phyloP scores from a whole-genome alignment of 2,113 vertebrate species.

The Cephalophus harveyi region DNA sequence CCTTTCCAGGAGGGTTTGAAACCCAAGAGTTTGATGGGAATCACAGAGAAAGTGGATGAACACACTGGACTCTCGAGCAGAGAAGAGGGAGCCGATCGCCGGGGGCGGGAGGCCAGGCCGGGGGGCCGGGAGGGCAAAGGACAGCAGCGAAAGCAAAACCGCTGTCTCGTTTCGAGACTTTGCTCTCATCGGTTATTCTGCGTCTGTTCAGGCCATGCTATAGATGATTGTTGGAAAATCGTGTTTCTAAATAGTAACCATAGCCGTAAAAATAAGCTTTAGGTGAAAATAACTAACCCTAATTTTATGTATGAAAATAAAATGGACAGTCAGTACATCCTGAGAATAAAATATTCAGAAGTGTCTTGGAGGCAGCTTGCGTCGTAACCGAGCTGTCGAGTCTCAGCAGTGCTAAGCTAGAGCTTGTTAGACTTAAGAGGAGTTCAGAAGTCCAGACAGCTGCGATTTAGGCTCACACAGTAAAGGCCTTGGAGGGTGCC shows the following conservation, averaged over 20 bases:
- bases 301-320: not conserved
- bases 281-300: not conserved
- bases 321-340: not conserved
- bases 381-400: not conserved
- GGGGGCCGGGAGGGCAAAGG: accelerated
- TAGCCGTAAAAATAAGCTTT: not conserved
- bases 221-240: not conserved
- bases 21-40: not conserved
- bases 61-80: not conserved
- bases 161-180: not conserved
- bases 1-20: not conserved
- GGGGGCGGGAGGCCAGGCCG: not conserved
- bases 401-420: not conserved
- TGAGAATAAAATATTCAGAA: constrained; percentile 14
- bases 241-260: not conserved
- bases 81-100: not conserved
- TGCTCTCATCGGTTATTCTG: not conserved
- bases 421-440: not conserved
- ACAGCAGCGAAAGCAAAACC: not conserved
- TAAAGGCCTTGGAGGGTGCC: not conserved
- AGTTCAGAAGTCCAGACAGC: not conserved
- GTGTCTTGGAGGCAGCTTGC: not conserved
- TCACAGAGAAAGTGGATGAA: not conserved
- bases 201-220: not conserved
- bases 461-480: not conserved